These are phyloP conservation scores for Eolophus roseicapilla DNA, from an alignment of 2,113 vertebrate species.

Conservation along the genomic window DNA sequence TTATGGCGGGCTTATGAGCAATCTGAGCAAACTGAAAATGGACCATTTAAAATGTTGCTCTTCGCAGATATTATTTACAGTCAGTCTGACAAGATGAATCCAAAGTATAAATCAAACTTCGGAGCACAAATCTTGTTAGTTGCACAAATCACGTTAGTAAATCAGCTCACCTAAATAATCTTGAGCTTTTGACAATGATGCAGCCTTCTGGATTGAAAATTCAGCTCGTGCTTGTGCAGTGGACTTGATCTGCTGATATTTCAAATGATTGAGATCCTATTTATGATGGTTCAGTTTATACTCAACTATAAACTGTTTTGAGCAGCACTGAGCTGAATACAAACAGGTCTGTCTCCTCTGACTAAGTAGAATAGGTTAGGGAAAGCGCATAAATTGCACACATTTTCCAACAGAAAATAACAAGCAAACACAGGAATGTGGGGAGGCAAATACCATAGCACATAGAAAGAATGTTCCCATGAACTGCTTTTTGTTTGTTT, in stretches of 20 bases:
- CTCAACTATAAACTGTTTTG: slow-evolving; percentile 66
- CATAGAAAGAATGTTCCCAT: background rate
- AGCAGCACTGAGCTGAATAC: slow-evolving; percentile 53
- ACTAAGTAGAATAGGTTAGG: background rate
- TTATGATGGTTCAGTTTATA: slow-evolving; percentile 71
- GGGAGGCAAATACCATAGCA: background rate
- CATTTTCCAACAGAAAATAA: slow-evolving; percentile 27
- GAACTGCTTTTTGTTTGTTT: background rate
- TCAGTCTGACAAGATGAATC: slow-evolving; percentile 12
- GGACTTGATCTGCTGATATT: slow-evolving; percentile 70
- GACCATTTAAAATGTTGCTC: slow-evolving; percentile 41
- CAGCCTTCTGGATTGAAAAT: slow-evolving; percentile 52
- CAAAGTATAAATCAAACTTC: slow-evolving; percentile 48
- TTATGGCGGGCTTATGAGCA: background rate
- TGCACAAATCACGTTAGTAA: slow-evolving; percentile 49
- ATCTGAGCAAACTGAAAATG: slow-evolving; percentile 5
- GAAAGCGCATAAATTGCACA: background rate
- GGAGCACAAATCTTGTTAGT: slow-evolving; percentile 60
- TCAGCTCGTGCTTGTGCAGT: slow-evolving; percentile 40
- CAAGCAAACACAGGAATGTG: background rate
- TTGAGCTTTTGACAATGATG: slow-evolving; percentile 40
- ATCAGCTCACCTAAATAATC: slow-evolving; percentile 72
- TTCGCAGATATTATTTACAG: slow-evolving; percentile 54
- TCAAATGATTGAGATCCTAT: slow-evolving; percentile 68
- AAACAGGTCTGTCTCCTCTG: slow-evolving; percentile 47